Evolutionary conservation across 2,888 invertebrate genomes (phyloP), one percentile per base, ranked within the genome.

Genomic region (Criorhina ranunculi): DNA sequence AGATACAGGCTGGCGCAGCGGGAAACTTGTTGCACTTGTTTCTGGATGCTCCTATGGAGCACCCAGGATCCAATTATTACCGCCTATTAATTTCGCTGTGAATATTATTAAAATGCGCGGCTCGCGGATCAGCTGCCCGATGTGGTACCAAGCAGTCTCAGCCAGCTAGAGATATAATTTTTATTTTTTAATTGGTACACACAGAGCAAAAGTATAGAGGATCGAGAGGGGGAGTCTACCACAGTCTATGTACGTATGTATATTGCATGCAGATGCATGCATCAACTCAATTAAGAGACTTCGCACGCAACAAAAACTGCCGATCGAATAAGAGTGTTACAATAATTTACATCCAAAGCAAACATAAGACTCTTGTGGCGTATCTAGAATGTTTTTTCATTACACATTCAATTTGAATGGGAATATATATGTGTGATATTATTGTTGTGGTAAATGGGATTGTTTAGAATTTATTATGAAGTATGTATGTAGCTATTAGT

Each of bases 101-200:
- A 77, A 82, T 78, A 67, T 60, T 73, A 80, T 79, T 85, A 79
- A 79, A 85, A 76, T 75, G 59, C 59, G 69, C 62, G 15, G 46
- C 67, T 40, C 37, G 46, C 53, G 55, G 53, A 78, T 77, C 49
- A 62, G 59, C 29, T 57, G 62, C 49, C 49, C 67, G 40, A 19
- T 24, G 37, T 80, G 86, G 86, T 86, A 72, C 86, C 86, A 86
- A 77, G 86, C 81, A 66, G 86, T 86, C 86, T 86, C 53, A 55
- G 42, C 33, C 53, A 75, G 57, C 55, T 79, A 40, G 73, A 51
- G 64, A 51, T 64, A 66, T 44, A 62, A 60, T 57, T 64, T 79
- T 79, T 79, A 64, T 76, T 67, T 24, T 81, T 66, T 82, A 78
- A 82, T 82, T 82, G 60, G 46, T 40, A 15, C 40, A 59, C 66